Base-by-base conservation (phyloP, 64 coral and sea anemone species). In the Montipora cactus region DNA sequence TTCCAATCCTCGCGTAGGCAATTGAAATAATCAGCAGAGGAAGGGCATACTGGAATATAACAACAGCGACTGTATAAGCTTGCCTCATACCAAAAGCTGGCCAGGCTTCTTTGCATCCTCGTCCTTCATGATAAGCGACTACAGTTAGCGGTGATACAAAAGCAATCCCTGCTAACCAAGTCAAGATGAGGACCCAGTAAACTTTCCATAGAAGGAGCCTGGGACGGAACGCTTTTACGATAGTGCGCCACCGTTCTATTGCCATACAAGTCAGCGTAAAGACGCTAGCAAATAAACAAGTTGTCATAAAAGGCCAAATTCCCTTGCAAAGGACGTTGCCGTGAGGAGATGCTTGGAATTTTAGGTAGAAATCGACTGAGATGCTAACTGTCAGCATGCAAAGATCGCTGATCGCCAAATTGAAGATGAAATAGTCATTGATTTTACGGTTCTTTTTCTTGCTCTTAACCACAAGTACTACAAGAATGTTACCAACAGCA, bases 221-320 rank as follows among this genome's bases (percentile, higher is more conserved):
- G 19, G 47, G 79, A 45, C 71, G 45, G 28, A 93, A 44, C 12
- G 95, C 72, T 89, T 73, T 90, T 59, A 88, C 92, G 5, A 96
- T 90, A 13, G 90, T 89, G 47, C 91, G 88, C 47, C 76, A 80
- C 7, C 95, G 72, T 47, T 96, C 95, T 50, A 93, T 80, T 18
- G 95, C 91, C 95, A 96, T 96, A 55, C 80, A 96, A 2, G 95
- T 96, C 15, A 96, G 52, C n/a, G 95, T 96, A 49, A 96, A 93
- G 10, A 96, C 81, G 53, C 95, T 93, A 0, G 95, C 74, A 28
- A 96, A 93, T 62, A 96, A 93, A 1, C 91, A 92, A 19, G 77
- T 93, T 7, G 95, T 93, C 95, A 96, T 96, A 0, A 96, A 79
- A 50, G 95, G 95, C 95, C 95, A 96, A 5, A 96, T 21, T 18